These are phyloP conservation scores for Sarcoramphus papa DNA, from an alignment of 2,797 vertebrate genomes.

Conservation along the genomic window DNA sequence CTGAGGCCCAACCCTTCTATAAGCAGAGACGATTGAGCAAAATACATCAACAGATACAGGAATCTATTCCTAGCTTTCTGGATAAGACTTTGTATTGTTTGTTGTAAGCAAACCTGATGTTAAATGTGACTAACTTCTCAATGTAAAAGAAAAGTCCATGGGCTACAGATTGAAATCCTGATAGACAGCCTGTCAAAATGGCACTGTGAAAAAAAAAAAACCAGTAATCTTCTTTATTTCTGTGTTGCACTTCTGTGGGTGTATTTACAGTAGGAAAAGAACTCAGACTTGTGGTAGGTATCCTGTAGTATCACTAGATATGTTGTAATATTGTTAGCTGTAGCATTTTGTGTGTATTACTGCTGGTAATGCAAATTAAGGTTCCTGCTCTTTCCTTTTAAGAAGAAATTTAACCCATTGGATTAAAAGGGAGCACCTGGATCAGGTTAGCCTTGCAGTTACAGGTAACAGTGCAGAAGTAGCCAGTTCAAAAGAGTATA, in stretches of 20 bases:
- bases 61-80: neutral
- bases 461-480: neutral
- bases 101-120: neutral
- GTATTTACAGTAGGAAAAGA: neutral
- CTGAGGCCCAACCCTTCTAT: neutral
- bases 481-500: neutral
- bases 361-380: neutral
- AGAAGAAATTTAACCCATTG: neutral
- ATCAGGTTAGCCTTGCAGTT: neutral
- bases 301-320: neutral
- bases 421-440: neutral
- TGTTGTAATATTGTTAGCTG: neutral
- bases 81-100: neutral
- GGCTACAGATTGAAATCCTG: neutral
- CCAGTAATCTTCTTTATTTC: neutral
- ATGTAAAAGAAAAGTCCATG: neutral
- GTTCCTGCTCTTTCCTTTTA: neutral
- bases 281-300: neutral
- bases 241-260: neutral
- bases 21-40: neutral
- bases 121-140: neutral
- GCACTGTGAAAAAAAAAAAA: neutral
- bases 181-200: neutral
- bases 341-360: neutral
- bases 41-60: neutral